Evolutionary conservation across 2,888 invertebrate genomes (phyloP).

Genomic region (Eupithecia subumbrata): DNA sequence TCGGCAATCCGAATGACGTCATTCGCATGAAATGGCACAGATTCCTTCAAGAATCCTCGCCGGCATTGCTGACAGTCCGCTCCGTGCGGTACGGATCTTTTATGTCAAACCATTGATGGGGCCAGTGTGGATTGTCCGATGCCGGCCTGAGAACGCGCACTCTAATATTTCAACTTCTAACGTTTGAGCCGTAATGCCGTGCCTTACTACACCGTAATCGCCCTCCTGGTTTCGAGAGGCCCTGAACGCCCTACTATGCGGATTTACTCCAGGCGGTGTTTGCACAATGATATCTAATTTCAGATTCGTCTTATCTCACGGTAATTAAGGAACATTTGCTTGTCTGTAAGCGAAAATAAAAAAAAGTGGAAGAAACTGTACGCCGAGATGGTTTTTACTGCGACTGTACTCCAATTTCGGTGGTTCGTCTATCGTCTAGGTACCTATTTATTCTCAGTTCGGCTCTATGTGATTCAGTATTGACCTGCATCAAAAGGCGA

Average conservation of each 20-base stretch:
- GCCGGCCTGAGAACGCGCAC: no score
- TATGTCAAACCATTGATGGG: no score
- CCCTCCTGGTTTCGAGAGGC: background rate
- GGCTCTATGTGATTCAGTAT: slow-evolving; percentile 58
- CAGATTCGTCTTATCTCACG: background rate
- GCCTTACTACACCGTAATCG: no score
- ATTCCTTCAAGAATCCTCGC: no score
- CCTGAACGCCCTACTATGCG: background rate
- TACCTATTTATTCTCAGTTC: slow-evolving; percentile 58
- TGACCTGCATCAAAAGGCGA: slow-evolving; percentile 50
- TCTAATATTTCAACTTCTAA: no score
- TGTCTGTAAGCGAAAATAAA: background rate
- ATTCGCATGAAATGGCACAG: no score
- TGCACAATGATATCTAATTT: background rate
- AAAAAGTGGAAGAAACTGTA: background rate
- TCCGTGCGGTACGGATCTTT: no score
- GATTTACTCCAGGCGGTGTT: background rate
- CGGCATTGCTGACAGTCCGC: no score
- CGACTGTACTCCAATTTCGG: slow-evolving; percentile 39
- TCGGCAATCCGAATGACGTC: no score
- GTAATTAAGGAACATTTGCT: background rate
- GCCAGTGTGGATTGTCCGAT: no score
- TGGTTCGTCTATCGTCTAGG: slow-evolving; percentile 36
- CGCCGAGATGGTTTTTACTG: background rate
- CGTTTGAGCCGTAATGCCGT: no score